Evolutionary conservation across 2,888 invertebrate species (phyloP), one percentile per base, ranked within the genome.

Genomic region (Piscicola geometra): DNA sequence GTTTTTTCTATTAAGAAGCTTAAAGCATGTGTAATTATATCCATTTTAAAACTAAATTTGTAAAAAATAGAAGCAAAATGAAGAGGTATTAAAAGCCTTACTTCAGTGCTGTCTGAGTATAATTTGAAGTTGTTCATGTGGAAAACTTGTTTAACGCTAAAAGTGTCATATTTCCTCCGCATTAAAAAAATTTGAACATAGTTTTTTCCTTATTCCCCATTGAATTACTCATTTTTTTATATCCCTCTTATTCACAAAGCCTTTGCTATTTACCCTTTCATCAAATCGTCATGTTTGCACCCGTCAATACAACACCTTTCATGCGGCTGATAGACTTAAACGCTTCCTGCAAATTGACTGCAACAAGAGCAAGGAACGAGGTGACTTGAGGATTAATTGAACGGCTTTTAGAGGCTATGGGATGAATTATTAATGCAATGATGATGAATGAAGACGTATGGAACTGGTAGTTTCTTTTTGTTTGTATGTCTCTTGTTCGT

Each of bases 381-480:
- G 60, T 56, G 60, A 56, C 60, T 3, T 56, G 25, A 56, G 60
- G 60, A 56, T 56, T 56, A 56, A 56, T 56, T 56, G 60, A 25
- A 56, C 60, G n/a, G n/a, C 60, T 56, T 25, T 56, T 56, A 25
- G 21, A 25, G 25, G n/a, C 41, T 41, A 15, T 21, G 60, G n/a
- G 60, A 18, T 56, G 60, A 18, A 56, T 56, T 56, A 56, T 56
- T 56, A 21, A 56, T 56, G 60, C 21, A 56, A 56, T 56, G 60
- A 56, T 56, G 60, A 56, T 56, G 60, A n/a, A 56, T 56, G 60
- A 56, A 21, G 60, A 56, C 60, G 60, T 56, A 18, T 56, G 5
- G 25, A 5, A 47, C 21, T 47, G 50, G 9, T 15, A 47, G 12
- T 47, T 47, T 56, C n/a, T 9, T 5, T 56, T 5, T 5, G n/a